A percentile compares a stretch with the other conserved stretches of the same genome.
Evolutionary conservation across 2,113 vertebrate genomes (phyloP).

Genomic region (Nothocercus nigrocapillus): DNA sequence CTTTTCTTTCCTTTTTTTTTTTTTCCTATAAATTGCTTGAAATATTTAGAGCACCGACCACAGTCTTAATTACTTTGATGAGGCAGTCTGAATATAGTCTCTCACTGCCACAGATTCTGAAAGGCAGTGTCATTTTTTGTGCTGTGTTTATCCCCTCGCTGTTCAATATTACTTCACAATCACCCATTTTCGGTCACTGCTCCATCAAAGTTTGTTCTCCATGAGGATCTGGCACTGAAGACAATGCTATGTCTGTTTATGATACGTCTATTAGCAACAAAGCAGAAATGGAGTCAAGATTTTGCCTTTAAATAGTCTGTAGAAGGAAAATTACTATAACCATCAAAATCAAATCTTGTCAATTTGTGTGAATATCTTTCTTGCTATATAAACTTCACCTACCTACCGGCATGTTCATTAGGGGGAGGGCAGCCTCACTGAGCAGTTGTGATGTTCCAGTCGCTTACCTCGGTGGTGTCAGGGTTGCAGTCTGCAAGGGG

Average conservation of each 20-base stretch:
- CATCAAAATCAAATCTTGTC: background rate
- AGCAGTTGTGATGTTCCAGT: background rate
- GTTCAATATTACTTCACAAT: background rate
- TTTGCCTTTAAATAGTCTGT: background rate
- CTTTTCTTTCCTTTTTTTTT: background rate
- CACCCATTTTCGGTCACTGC: background rate
- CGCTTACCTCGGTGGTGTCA: fast-evolving
- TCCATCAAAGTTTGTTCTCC: background rate
- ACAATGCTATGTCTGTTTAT: background rate
- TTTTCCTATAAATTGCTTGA: background rate
- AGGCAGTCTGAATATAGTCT: background rate
- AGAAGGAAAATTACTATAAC: background rate
- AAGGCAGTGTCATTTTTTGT: background rate
- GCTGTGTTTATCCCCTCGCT: background rate
- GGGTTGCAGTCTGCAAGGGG: background rate
- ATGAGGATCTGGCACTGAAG: background rate
- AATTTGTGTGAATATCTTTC: background rate
- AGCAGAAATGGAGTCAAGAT: background rate
- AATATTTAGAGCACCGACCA: background rate
- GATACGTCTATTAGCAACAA: background rate
- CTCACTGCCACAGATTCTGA: background rate
- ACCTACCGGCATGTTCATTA: background rate
- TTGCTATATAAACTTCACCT: background rate
- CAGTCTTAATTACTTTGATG: background rate
- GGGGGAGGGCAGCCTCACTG: background rate